Conservation (phyloP, 2,888 invertebrate species). For the Epinotia ramella region DNA sequence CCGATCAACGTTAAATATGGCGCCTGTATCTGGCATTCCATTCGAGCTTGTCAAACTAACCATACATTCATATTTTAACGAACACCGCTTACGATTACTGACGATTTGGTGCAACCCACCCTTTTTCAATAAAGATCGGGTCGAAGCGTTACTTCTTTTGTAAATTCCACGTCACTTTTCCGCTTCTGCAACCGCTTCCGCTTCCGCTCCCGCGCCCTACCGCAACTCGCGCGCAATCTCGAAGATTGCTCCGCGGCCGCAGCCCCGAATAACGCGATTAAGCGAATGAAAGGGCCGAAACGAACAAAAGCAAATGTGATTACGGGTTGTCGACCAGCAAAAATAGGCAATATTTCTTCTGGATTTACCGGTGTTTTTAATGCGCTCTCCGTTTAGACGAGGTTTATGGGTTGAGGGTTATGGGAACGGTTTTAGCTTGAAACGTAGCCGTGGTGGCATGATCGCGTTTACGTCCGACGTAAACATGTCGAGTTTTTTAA, state of each 20-base stretch:
- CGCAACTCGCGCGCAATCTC: slow-evolving; percentile 50
- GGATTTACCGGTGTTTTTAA: slow-evolving; percentile 59
- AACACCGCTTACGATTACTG: too few relatives aligned
- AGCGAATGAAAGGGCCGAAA: slow-evolving; percentile 82
- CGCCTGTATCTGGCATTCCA: too few relatives aligned
- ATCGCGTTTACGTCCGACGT: too few relatives aligned
- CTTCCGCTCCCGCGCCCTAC: slow-evolving; percentile 52
- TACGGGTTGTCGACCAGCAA: slow-evolving; percentile 78
- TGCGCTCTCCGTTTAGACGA: slow-evolving; percentile 25
- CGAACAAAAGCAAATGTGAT: slow-evolving; percentile 84
- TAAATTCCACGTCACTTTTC: background rate
- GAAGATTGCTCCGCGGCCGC: slow-evolving; percentile 69
- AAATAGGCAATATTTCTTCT: slow-evolving; percentile 83
- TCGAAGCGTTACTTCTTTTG: too few relatives aligned
- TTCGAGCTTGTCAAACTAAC: too few relatives aligned
- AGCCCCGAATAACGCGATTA: slow-evolving; percentile 83
- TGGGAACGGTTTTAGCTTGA: slow-evolving; percentile 10
- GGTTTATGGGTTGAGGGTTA: slow-evolving; percentile 9
- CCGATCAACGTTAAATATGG: too few relatives aligned
- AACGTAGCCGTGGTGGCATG: background rate
- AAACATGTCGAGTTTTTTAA: too few relatives aligned
- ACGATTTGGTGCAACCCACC: too few relatives aligned
- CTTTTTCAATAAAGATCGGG: too few relatives aligned
- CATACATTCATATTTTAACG: too few relatives aligned
- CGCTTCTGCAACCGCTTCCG: background rate